phyloP scores from a whole-genome alignment of 2,888 invertebrate genomes.

The Stenoptilia bipunctidactyla region DNA sequence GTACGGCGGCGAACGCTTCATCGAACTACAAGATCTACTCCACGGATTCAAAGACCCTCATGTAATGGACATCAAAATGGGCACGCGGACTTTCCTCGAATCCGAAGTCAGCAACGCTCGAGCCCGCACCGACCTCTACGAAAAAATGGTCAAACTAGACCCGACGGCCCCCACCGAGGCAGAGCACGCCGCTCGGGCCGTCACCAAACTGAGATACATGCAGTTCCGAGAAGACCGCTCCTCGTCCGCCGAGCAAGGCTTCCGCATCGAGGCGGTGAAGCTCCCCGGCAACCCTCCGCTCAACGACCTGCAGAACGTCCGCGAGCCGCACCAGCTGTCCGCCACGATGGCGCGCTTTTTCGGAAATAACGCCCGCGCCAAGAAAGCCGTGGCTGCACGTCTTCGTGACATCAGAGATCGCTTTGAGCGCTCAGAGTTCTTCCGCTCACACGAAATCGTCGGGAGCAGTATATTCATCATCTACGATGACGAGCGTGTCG shows the following conservation, averaged over 20 bases:
- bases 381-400: conserved; percentile 77
- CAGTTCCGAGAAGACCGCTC: conserved; percentile 94
- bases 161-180: conserved; percentile 86
- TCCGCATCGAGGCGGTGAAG: conserved; percentile 96
- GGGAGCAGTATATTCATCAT: conserved; percentile 95
- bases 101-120: conserved; percentile 92
- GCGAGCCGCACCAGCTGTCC: conserved; percentile 80
- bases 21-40: conserved; percentile 94
- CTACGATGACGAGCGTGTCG: conserved; percentile 88
- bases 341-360: conserved; percentile 83
- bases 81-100: conserved; percentile 95
- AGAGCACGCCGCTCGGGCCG: conserved; percentile 84
- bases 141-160: conserved; percentile 96
- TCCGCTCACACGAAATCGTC: conserved; percentile 90
- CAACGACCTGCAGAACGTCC: conserved; percentile 90
- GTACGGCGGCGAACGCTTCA: conserved; percentile 85
- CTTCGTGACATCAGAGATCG: conserved; percentile 82
- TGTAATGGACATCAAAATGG: conserved; percentile 98
- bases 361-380: conserved; percentile 73
- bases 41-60: conserved; percentile 92
- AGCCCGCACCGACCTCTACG: conserved; percentile 88
- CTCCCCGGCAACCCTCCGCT: conserved; percentile 85
- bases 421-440: conserved; percentile 88
- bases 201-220: conserved; percentile 98
- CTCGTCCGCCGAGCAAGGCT: conserved; percentile 92